A percentile compares a stretch with the other conserved stretches of the same genome.
Conservation (phyloP, 2,113 vertebrate species). For the Ciconia stormi region DNA sequence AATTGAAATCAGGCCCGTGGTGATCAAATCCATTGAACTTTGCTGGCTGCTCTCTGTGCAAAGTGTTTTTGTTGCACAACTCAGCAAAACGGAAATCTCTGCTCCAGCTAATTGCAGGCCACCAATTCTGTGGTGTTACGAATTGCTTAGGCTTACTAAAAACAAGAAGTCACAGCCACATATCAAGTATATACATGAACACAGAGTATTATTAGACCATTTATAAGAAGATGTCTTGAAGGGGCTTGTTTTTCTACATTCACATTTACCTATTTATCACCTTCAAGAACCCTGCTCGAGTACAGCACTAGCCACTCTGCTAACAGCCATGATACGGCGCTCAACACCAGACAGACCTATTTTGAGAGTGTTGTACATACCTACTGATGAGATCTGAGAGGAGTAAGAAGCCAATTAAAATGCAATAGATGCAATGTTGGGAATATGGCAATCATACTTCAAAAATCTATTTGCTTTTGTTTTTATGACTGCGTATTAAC, state of each 20-base stretch:
- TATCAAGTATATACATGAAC: not conserved
- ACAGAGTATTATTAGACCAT: not conserved
- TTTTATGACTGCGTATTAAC: not conserved
- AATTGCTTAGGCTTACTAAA: not conserved
- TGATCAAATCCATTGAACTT: not conserved
- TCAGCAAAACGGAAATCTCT: not conserved
- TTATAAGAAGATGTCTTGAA: not conserved
- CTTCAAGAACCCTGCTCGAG: not conserved
- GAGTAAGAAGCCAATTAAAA: not conserved
- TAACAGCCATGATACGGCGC: not conserved
- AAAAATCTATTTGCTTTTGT: not conserved
- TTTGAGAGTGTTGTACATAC: not conserved
- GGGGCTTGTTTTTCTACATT: not conserved
- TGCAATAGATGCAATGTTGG: not conserved
- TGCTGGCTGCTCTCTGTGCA: not conserved
- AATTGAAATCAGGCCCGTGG: not conserved
- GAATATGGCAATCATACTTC: not conserved
- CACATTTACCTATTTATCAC: not conserved
- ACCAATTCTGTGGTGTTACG: rapidly evolving
- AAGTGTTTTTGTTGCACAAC: not conserved
- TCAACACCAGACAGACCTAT: not conserved
- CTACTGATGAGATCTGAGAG: not conserved
- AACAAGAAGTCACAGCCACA: not conserved
- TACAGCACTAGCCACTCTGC: not conserved
- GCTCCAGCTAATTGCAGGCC: not conserved